Evolutionary conservation across 2,797 vertebrate species (phyloP), one percentile per base, ranked within the genome.

Genomic region (Rallus crepitans): DNA sequence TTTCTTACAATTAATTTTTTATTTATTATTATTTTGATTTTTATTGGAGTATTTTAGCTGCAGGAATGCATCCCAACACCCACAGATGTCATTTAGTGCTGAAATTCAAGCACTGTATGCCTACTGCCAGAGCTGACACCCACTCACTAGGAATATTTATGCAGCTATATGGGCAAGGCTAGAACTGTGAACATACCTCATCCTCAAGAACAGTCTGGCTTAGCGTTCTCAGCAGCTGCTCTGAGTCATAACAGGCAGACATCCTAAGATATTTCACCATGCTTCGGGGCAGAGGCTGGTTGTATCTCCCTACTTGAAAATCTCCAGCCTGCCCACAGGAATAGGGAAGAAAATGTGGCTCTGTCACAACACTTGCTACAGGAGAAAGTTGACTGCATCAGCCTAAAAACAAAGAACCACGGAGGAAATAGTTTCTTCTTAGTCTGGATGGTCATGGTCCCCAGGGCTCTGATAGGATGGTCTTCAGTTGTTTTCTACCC

Each of bases 61-160:
- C 65, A 83, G 82, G 75, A 90, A 91, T 89, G 87, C 57, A 71
- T 84, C 66, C 69, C 87, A 82, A 57, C 61, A 35, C 95, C 94
- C 90, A 72, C 87, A 82, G 75, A 82, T 92, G 89, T 80, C 93
- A 96, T 92, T 92, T 76, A 82, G 82, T 88, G 81, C 89, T 96
- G 94, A 95, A 96, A 96, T 90, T 91, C 84, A 94, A 96, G 88
- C 47, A 78, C 69, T 33, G 11, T 31, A 12, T 91, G 81, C 71
- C 59, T 81, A 31, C 50, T 87, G 93, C 77, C 82, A 96, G 95
- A 70, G 60, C 59, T 87, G 42, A 93, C 90, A 66, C 93, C 93
- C 94, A 94, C 96, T 94, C 96, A 89, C 90, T 77, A 47, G 81
- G 85, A 94, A 77, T 92, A 94, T 86, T 91, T 92, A 82, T 94